These are phyloP conservation scores for Riptortus pedestris DNA, from an alignment of 1,140 invertebrate genomes.

Conservation along the genomic window DNA sequence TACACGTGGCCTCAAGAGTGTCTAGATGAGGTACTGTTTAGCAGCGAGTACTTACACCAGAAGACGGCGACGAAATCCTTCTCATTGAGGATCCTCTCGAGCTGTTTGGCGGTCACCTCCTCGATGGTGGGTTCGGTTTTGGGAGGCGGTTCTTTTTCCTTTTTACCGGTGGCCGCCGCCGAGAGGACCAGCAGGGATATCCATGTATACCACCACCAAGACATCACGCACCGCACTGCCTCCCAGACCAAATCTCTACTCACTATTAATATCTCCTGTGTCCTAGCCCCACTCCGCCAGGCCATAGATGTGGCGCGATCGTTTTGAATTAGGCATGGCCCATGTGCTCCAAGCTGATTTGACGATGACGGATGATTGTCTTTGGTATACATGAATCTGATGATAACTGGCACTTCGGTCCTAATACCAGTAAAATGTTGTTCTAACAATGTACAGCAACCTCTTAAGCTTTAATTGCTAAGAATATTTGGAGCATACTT, in stretches of 20 bases:
- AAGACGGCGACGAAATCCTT: slow-evolving; percentile 89
- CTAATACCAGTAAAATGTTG: too few species aligned
- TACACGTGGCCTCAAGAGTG: too few species aligned
- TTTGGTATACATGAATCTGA: too few species aligned
- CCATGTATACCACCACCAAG: slow-evolving; percentile 22
- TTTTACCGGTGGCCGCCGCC: slow-evolving; percentile 35
- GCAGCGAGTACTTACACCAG: slow-evolving; percentile 73
- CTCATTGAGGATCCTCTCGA: slow-evolving; percentile 73
- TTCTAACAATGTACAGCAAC: too few species aligned
- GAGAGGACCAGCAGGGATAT: slow-evolving; percentile 26
- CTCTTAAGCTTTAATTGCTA: too few species aligned
- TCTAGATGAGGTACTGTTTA: too few species aligned
- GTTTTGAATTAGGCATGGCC: too few species aligned
- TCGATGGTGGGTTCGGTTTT: slow-evolving; percentile 68
- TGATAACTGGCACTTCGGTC: too few species aligned
- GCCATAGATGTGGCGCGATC: too few species aligned
- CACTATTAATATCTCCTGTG: slow-evolving; percentile 36
- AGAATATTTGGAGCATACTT: too few species aligned
- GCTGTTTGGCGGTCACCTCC: slow-evolving; percentile 81
- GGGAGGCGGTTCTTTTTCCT: slow-evolving; percentile 36
- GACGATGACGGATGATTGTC: too few species aligned
- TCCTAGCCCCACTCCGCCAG: slow-evolving; percentile 11
- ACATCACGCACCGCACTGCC: slow-evolving; percentile 26
- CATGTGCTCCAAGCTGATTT: too few species aligned
- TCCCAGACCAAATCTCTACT: slow-evolving; percentile 32